These are phyloP conservation scores for Brachynemurus nebulosus DNA, from an alignment of 2,888 invertebrate species.

Conservation along the genomic window DNA sequence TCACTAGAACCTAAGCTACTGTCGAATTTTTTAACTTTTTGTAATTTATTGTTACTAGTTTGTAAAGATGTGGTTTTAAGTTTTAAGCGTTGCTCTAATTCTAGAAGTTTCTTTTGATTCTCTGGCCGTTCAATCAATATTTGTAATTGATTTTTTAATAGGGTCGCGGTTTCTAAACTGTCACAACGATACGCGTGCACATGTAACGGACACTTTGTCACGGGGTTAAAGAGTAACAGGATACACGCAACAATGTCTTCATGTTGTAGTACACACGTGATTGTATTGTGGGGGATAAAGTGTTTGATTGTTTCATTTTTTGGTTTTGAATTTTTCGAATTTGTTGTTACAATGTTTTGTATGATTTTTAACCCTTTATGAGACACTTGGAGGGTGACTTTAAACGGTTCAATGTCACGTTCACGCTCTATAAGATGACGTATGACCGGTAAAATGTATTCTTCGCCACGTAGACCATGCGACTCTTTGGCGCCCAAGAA, in stretches of 20 bases:
- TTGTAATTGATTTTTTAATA: constrained; percentile 73
- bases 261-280: constrained; percentile 79
- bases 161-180: constrained; percentile 80
- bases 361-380: constrained; percentile 90
- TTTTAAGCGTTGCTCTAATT: constrained; percentile 53
- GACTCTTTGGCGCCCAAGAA: constrained; percentile 94
- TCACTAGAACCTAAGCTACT: constrained; percentile 59
- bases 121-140: constrained; percentile 69
- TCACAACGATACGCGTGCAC: constrained; percentile 93
- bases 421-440: constrained; percentile 73
- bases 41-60: constrained; percentile 39
- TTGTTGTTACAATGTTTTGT: constrained; percentile 44
- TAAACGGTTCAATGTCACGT: constrained; percentile 72
- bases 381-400: constrained; percentile 82
- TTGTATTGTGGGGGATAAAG: constrained; percentile 85
- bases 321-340: constrained; percentile 27
- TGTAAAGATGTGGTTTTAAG: constrained; percentile 22
- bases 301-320: constrained; percentile 68
- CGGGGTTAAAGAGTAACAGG: constrained; percentile 82
- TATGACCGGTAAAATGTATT: constrained; percentile 75
- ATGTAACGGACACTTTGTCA: constrained; percentile 87
- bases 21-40: constrained; percentile 49
- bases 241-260: constrained; percentile 92
- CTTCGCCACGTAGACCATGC: constrained; percentile 70
- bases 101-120: constrained; percentile 71